These are phyloP conservation scores for Idris sp. DNA, from an alignment of 1,140 invertebrate species.

Conservation along the genomic window DNA sequence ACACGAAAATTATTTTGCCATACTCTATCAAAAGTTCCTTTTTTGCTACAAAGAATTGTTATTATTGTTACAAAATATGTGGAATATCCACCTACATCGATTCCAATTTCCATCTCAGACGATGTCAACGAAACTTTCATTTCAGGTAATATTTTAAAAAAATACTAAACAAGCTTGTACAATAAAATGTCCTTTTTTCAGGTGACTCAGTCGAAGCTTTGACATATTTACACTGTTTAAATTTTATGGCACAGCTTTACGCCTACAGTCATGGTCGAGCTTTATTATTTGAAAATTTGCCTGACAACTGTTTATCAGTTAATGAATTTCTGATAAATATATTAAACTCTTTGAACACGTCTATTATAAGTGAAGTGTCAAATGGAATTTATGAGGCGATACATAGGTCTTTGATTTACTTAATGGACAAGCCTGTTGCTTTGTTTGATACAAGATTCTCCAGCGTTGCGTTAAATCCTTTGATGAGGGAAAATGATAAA, in stretches of 20 bases:
- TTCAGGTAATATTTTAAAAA: too few relatives aligned
- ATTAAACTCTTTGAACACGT: conserved; percentile 66
- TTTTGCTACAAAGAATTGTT: conserved; percentile 66
- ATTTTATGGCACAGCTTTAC: conserved; percentile 69
- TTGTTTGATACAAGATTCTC: conserved; percentile 70
- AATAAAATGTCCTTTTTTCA: conserved; percentile 13
- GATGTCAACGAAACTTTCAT: conserved; percentile 70
- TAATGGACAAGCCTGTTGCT: conserved; percentile 64
- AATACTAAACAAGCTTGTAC: too few relatives aligned
- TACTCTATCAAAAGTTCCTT: conserved; percentile 68
- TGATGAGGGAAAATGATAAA: conserved; percentile 63
- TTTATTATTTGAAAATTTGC: conserved; percentile 63
- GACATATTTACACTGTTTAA: conserved; percentile 73
- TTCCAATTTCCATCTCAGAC: conserved; percentile 67
- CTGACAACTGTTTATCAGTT: conserved; percentile 62
- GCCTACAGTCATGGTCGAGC: conserved; percentile 64
- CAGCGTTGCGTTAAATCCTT: conserved; percentile 66
- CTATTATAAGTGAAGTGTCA: conserved; percentile 64
- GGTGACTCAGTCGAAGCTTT: conserved; percentile 72
- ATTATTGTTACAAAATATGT: conserved; percentile 62
- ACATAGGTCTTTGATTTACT: conserved; percentile 62
- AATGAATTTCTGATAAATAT: conserved; percentile 68
- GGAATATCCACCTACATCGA: conserved; percentile 55
- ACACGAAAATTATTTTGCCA: conserved; percentile 67
- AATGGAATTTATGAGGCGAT: conserved; percentile 70